phyloP scores from a whole-genome alignment of 1,140 invertebrate species.

The Carposina sasakii region DNA sequence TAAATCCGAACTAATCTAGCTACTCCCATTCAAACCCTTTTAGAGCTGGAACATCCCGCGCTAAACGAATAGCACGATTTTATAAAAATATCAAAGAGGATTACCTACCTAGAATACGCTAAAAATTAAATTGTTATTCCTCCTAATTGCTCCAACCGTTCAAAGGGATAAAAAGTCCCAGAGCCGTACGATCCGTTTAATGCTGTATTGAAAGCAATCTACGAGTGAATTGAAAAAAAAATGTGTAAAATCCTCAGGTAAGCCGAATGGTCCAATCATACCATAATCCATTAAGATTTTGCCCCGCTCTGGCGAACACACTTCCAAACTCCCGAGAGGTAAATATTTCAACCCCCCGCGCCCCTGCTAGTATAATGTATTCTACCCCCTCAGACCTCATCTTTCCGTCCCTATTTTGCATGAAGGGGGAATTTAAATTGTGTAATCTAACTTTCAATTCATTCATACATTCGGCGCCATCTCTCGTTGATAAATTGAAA shows the following conservation, averaged over 20 bases:
- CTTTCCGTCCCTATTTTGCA: conserved; percentile 69
- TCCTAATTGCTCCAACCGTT: conserved; percentile 36
- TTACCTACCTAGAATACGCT: conserved; percentile 18
- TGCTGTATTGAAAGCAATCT: conserved; percentile 44
- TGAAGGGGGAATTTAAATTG: conserved; percentile 72
- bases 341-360: conserved; percentile 61
- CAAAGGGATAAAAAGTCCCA: conserved; percentile 27
- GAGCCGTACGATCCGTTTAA: conserved; percentile 26
- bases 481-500: conserved; percentile 70
- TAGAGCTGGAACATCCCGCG: conserved; percentile 15
- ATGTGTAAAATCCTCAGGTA: conserved; percentile 46
- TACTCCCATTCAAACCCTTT: conserved; percentile 13
- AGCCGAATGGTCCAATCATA: conserved; percentile 60
- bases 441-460: conserved; percentile 73
- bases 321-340: conserved; percentile 64
- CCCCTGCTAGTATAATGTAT: conserved; percentile 55
- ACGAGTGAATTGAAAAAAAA: conserved; percentile 38
- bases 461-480: conserved; percentile 71
- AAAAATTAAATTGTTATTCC: conserved; percentile 45
- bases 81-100: conserved; percentile 27
- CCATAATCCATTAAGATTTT: conserved; percentile 69
- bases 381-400: conserved; percentile 62
- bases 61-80: conserved; percentile 13
- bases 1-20: too few relatives aligned
- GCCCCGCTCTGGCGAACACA: conserved; percentile 56